Evolutionary conservation across 2,888 invertebrate genomes (phyloP), one percentile per base, ranked within the genome.

Genomic region (Ditula angustiorana): DNA sequence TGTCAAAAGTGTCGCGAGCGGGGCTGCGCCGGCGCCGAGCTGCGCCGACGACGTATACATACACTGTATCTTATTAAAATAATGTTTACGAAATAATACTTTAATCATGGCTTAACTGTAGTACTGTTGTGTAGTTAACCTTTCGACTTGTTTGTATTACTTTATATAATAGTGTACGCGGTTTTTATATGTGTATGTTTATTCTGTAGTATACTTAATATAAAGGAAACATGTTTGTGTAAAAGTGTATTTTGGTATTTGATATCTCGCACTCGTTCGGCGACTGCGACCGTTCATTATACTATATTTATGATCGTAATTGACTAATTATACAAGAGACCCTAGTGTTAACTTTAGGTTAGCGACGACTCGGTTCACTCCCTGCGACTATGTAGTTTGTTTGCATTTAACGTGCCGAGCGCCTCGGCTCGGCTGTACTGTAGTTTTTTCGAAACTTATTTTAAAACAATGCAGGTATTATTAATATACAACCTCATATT

Each of bases 121-220:
- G 92, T 85, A 89, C 81, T 90, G 92, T 91, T 91, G 88, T 90
- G 90, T 92, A 92, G 92, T 90, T 89, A 87, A 91, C 87, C 77
- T 89, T 86, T 88, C 88, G 88, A 90, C 85, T 83, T 90, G 89
- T 91, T 91, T 92, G 91, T 92, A 91, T 90, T 91, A 91, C 89
- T 89, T 90, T 90, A 88, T 86, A 86, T 85, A 76, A 85, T 90
- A 90, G 87, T 90, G 90, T 91, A 90, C 89, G 90, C 89, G 89
- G 86, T 91, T 92, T 91, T 90, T 92, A 91, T 92, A 92, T 92
- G 90, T 92, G 92, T 92, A 92, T 89, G 92, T 92, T 88, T 92
- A 92, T 92, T 88, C 86, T 88, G 90, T 92, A 92, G 91, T 87
- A 85, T 85, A n/a, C n/a, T n/a, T n/a, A 85, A 85, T 85, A 84